Base-by-base conservation (phyloP, 2,797 vertebrate species). In the Pygocentrus nattereri region DNA sequence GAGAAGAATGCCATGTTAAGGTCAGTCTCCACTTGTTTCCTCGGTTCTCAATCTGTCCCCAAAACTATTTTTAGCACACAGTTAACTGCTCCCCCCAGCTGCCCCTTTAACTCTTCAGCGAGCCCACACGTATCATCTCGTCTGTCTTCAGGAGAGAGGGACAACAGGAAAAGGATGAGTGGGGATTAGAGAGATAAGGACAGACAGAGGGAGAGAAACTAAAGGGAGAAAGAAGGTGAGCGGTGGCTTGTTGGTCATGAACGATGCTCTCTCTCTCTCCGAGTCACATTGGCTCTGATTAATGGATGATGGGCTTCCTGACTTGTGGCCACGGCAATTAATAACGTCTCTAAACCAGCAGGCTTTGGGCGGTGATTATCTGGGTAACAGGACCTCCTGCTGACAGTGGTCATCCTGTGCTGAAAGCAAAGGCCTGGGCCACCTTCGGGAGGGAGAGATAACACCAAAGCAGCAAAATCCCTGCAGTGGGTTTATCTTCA, bases 131-230 rank as follows among this genome's bases (percentile, higher is more conserved):
- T 31, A 49, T 54, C 85, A 58, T 49, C 70, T 70, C 76, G 70
- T 86, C 80, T 80, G 77, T 82, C 81, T 78, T 78, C 74, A 74
- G 47, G 69, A 76, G 31, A 31, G 80, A 52, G 27, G 65, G 82
- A 82, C 72, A 79, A 89, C 90, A 92, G 92, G 90, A 93, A 93
- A 88, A 70, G 88, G 89, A 91, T 89, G 89, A 90, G 79, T 80
- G 85, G 71, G 87, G 88, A 92, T 92, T 91, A 88, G 58, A 65
- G 65, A 91, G 90, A 93, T 91, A 92, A 91, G 85, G 58, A 72
- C 78, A 41, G 83, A 78, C 52, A 72, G 59, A 61, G 18, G 38
- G 59, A 78, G 41, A 80, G 31, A 74, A 68, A 79, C 47, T 71
- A 49, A 59, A 76, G 27, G 76, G 68, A 82, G 56, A 58, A 38